Conservation (phyloP, 2,797 vertebrate genomes). For the Nyctibius grandis region DNA sequence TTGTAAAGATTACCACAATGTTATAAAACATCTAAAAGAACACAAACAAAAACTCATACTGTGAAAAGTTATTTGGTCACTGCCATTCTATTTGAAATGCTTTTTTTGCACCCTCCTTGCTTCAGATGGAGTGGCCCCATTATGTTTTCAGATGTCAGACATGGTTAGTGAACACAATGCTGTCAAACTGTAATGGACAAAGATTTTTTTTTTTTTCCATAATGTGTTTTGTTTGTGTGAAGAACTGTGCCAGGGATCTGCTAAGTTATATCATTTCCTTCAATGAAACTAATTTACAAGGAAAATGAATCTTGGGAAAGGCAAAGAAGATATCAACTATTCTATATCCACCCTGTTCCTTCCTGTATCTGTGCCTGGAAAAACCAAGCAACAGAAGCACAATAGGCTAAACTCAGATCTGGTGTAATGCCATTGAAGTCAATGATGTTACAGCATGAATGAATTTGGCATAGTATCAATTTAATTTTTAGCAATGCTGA, state of each 20-base stretch:
- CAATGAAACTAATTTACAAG: constrained; percentile 48
- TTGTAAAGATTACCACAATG: not conserved
- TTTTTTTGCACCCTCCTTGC: not conserved
- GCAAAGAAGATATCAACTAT: constrained; percentile 36
- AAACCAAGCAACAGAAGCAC: constrained; percentile 3
- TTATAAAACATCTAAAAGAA: not conserved
- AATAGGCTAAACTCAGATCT: not conserved
- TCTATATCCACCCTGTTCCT: constrained; percentile 43
- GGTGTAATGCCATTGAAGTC: not conserved
- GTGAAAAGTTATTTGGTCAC: constrained; percentile 5
- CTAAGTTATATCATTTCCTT: constrained; percentile 63
- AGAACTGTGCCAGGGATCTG: constrained; percentile 31
- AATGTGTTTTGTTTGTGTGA: constrained; percentile 19
- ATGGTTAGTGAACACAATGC: not conserved
- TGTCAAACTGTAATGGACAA: not conserved
- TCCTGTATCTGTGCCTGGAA: constrained; percentile 45
- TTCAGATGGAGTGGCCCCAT: constrained; percentile 19
- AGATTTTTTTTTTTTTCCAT: not conserved
- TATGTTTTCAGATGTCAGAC: constrained; percentile 39
- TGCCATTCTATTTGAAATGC: not conserved
- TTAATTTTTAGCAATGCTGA: not conserved
- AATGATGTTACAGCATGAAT: not conserved
- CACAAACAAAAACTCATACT: not conserved
- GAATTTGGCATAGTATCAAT: not conserved
- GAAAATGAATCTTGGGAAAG: constrained; percentile 64